Percentiles rank a stretch among this genome's conserved stretches.
Conservation (phyloP, 2,888 invertebrate genomes). For the Esperia sulphurella region DNA sequence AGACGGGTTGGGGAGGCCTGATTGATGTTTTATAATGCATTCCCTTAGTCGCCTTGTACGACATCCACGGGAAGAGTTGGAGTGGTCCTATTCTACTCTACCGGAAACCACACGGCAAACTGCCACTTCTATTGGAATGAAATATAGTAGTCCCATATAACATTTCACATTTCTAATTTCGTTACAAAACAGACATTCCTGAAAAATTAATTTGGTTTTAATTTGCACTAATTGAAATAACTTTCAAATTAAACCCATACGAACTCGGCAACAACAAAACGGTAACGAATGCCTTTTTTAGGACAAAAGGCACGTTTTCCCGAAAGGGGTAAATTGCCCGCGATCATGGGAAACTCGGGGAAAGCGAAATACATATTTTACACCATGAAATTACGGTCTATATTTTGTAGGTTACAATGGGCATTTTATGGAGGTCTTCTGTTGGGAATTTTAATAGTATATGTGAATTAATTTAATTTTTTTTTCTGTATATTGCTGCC, state of each 20-base stretch:
- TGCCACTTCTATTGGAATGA: too few relatives aligned
- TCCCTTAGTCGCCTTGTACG: too few relatives aligned
- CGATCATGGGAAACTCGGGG: slow-evolving; percentile 3
- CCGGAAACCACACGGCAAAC: too few relatives aligned
- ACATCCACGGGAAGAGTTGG: too few relatives aligned
- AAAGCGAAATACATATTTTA: slow-evolving; percentile 2
- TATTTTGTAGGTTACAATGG: background rate
- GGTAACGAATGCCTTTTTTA: background rate
- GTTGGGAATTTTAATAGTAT: background rate
- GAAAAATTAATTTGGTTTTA: too few relatives aligned
- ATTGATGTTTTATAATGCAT: too few relatives aligned
- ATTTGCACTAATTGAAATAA: background rate
- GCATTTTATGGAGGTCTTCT: background rate
- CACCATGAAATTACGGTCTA: background rate
- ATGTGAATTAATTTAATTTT: background rate
- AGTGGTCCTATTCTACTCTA: too few relatives aligned
- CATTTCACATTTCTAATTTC: too few relatives aligned
- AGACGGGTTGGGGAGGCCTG: too few relatives aligned
- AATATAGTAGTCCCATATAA: too few relatives aligned
- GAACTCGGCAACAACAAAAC: background rate
- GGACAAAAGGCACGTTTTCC: background rate
- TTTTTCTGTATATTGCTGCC: background rate
- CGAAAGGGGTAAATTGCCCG: slow-evolving; percentile 5
- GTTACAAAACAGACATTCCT: too few relatives aligned
- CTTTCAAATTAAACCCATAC: background rate